Conservation (phyloP, 2,888 invertebrate species). For the Orthosia gothica region DNA sequence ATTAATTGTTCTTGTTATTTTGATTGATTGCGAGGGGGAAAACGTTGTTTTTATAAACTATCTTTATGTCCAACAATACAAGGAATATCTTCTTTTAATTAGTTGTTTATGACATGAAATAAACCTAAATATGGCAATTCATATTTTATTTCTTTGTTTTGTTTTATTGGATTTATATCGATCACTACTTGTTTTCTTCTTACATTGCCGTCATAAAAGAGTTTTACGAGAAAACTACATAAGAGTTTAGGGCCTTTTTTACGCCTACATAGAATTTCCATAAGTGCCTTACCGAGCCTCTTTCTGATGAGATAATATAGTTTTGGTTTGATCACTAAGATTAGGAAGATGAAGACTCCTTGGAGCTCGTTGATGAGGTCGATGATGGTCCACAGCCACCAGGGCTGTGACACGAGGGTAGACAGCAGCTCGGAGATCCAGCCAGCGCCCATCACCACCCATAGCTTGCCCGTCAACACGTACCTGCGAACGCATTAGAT, state of each 20-base stretch:
- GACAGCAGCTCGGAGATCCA: conserved; percentile 94
- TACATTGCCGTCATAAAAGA: conserved; percentile 21
- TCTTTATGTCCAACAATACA: background rate
- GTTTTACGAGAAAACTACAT: conserved; percentile 21
- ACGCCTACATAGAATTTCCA: conserved; percentile 5
- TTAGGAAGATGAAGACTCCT: conserved; percentile 94
- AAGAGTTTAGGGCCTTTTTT: background rate
- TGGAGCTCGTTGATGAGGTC: conserved; percentile 94
- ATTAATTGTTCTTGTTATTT: conserved; percentile 39
- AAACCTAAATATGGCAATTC: conserved; percentile 5
- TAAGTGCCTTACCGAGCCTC: conserved; percentile 88
- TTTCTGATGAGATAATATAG: conserved; percentile 92
- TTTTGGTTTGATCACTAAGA: conserved; percentile 94
- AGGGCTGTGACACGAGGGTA: conserved; percentile 89
- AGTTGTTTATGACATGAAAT: background rate
- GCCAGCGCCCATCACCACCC: conserved; percentile 95
- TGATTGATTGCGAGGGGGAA: conserved; percentile 27
- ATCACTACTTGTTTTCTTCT: conserved; percentile 3
- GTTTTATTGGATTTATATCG: background rate
- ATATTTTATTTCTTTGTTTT: conserved; percentile 32
- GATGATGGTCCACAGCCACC: conserved; percentile 89
- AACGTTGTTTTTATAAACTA: background rate
- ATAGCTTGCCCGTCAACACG: conserved; percentile 94
- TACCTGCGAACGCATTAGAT: conserved; percentile 87
- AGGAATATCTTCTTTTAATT: background rate